phyloP scores from a whole-genome alignment of 2,797 vertebrate species.

The Caiman crocodilus region DNA sequence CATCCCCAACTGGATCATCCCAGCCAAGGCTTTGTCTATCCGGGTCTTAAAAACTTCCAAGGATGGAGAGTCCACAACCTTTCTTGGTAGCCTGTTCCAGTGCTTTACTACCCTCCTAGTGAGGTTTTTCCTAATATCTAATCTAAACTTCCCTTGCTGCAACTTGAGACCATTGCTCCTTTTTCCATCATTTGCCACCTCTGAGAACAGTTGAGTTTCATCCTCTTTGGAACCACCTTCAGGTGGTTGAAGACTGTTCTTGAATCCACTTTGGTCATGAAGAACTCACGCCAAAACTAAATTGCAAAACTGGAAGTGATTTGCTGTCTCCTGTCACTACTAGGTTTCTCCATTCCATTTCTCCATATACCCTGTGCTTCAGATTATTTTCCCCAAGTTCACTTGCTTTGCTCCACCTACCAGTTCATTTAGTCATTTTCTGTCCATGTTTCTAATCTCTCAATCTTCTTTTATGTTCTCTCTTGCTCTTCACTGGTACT shows the following conservation, averaged over 20 bases:
- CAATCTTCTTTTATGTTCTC: not conserved
- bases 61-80: too few relatives aligned
- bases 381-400: not conserved
- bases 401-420: not conserved
- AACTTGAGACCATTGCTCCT: too few relatives aligned
- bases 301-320: slow-evolving; percentile 49
- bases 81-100: too few relatives aligned
- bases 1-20: too few relatives aligned
- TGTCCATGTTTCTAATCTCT: not conserved
- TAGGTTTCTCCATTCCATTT: not conserved
- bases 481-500: not conserved
- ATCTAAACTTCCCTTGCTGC: too few relatives aligned
- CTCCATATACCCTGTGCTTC: not conserved
- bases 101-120: too few relatives aligned
- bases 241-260: not conserved
- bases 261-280: slow-evolving; percentile 10
- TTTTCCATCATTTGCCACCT: too few relatives aligned
- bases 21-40: too few relatives aligned
- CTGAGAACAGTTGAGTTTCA: too few relatives aligned
- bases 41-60: too few relatives aligned
- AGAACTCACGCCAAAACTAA: slow-evolving; percentile 30
- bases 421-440: not conserved
- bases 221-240: too few relatives aligned
- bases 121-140: too few relatives aligned
- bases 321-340: slow-evolving; percentile 13